Evolutionary conservation across 1,140 invertebrate genomes (phyloP).

Genomic region (Diorhabda carinulata): DNA sequence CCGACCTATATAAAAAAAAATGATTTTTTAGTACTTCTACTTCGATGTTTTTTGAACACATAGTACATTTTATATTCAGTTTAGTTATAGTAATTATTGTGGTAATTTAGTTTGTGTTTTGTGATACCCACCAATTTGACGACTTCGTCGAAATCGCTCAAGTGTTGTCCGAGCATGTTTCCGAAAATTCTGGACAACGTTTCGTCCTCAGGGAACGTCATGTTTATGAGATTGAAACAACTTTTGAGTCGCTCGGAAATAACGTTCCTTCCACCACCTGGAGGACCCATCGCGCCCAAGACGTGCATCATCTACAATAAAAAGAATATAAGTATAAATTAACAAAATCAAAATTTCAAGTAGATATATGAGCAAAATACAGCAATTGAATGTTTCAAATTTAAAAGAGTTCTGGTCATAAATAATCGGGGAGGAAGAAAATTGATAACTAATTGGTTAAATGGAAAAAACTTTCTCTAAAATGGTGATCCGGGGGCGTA

Average conservation of each 20-base stretch:
- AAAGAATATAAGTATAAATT: background rate
- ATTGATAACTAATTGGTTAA: too few relatives aligned
- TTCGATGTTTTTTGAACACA: too few relatives aligned
- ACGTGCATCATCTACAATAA: slow-evolving; percentile 67
- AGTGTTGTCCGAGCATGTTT: slow-evolving; percentile 76
- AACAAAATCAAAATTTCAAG: too few relatives aligned
- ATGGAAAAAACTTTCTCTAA: too few relatives aligned
- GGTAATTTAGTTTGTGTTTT: slow-evolving; percentile 50
- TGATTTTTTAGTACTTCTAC: too few relatives aligned
- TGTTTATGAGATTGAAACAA: slow-evolving; percentile 76
- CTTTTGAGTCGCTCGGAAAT: slow-evolving; percentile 73
- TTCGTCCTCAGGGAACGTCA: slow-evolving; percentile 73
- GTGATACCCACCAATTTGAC: slow-evolving; percentile 59
- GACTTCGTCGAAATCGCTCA: slow-evolving; percentile 71
- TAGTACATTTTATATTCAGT: too few relatives aligned
- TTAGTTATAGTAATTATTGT: slow-evolving; percentile 65
- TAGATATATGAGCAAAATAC: too few relatives aligned
- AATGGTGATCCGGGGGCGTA: too few relatives aligned
- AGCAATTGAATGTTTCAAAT: too few relatives aligned
- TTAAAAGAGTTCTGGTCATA: too few relatives aligned
- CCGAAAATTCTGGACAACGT: slow-evolving; percentile 77
- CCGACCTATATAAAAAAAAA: slow-evolving; percentile 31
- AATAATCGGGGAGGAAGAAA: too few relatives aligned
- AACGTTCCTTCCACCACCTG: slow-evolving; percentile 72
- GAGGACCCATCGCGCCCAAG: slow-evolving; percentile 73